These are phyloP conservation scores for Leuciscus waleckii DNA, from an alignment of 2,797 vertebrate species.

Conservation along the genomic window DNA sequence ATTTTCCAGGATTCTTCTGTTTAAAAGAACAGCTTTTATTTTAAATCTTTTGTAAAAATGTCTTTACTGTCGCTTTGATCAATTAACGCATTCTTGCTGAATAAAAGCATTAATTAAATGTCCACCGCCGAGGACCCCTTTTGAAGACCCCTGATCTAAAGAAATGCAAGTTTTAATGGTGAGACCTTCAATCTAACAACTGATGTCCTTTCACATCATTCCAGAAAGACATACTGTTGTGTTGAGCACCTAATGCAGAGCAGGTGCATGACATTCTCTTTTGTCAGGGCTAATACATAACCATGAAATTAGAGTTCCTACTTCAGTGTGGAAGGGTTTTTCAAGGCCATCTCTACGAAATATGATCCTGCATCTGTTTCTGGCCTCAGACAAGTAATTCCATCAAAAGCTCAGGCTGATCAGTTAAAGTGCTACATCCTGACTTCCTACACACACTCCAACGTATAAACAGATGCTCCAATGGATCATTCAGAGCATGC, in stretches of 20 bases:
- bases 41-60: not conserved
- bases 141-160: not conserved
- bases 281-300: constrained; percentile 33
- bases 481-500: not conserved
- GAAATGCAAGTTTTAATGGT: not conserved
- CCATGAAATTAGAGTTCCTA: constrained; percentile 7
- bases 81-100: not conserved
- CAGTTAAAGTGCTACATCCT: constrained; percentile 17
- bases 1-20: too few relatives aligned
- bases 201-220: not conserved
- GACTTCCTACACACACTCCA: not conserved
- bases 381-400: constrained; percentile 32
- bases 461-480: constrained; percentile 15
- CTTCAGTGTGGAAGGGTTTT: constrained; percentile 32
- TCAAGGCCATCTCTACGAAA: constrained; percentile 14
- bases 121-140: not conserved
- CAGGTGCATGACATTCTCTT: constrained; percentile 37
- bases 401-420: constrained; percentile 38
- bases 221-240: not conserved
- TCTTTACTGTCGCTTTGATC: not conserved
- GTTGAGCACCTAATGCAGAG: constrained; percentile 27
- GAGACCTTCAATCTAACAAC: not conserved
- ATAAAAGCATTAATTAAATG: too few relatives aligned
- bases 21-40: too few relatives aligned
- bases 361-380: constrained; percentile 43